These are phyloP conservation scores for Notiomystis cincta DNA, from an alignment of 2,113 vertebrate species.

Conservation along the genomic window DNA sequence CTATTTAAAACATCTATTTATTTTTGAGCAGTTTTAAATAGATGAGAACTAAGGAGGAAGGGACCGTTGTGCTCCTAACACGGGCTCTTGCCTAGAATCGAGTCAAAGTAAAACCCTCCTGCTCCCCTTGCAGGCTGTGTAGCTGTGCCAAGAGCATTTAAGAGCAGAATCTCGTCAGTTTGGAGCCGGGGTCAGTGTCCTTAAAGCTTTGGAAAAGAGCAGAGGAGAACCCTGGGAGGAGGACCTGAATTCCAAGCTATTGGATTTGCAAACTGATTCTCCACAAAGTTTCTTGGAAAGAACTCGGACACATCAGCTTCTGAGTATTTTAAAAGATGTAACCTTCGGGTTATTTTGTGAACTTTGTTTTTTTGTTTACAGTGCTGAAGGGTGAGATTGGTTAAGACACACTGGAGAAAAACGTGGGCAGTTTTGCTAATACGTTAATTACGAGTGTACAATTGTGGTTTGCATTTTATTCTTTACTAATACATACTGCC, in stretches of 20 bases:
- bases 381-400: neutral
- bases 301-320: neutral
- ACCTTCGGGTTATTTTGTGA: neutral
- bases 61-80: neutral
- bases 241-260: neutral
- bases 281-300: neutral
- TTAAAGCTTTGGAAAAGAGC: constrained; percentile 14
- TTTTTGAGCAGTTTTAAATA: constrained; percentile 62
- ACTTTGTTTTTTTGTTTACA: neutral
- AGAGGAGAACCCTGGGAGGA: neutral
- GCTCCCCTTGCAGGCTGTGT: neutral
- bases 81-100: neutral
- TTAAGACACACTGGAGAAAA: neutral
- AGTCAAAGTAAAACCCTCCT: constrained; percentile 15
- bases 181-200: constrained; percentile 29
- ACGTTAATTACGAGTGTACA: neutral
- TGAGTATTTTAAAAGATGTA: constrained; percentile 28
- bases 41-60: constrained; percentile 21
- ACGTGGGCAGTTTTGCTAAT: neutral
- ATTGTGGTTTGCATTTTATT: neutral
- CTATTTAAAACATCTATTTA: constrained; percentile 62
- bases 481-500: neutral
- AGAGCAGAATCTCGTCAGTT: constrained; percentile 2
- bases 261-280: neutral
- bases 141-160: neutral